Conservation (phyloP, 2,113 vertebrate species). For the Pithys albifrons region DNA sequence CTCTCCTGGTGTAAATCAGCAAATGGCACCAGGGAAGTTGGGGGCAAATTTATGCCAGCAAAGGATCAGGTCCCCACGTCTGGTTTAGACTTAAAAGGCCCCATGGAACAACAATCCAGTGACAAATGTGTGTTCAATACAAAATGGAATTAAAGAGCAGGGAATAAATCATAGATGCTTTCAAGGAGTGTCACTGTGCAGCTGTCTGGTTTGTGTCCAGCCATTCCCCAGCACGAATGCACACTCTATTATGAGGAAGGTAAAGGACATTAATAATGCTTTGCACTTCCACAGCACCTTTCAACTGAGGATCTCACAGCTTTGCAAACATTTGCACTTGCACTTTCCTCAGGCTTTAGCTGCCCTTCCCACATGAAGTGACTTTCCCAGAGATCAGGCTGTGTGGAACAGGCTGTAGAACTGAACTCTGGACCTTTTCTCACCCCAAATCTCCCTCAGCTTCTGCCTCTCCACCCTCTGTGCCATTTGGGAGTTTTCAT, state of each 20-base stretch:
- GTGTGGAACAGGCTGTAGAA: neutral
- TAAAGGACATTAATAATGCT: constrained; percentile 65
- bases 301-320: constrained; percentile 65
- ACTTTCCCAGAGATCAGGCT: neutral
- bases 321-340: constrained; percentile 50
- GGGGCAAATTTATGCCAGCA: neutral
- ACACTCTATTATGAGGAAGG: constrained; percentile 36
- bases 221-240: constrained; percentile 48
- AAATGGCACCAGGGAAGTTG: neutral
- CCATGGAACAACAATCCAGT: constrained; percentile 9
- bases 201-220: constrained; percentile 70
- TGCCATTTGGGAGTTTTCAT: neutral
- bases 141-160: constrained; percentile 68
- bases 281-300: constrained; percentile 63
- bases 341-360: neutral
- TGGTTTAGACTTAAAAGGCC: constrained; percentile 44
- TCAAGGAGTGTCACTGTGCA: constrained; percentile 67
- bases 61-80: neutral
- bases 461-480: neutral
- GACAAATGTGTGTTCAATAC: constrained; percentile 63
- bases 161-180: constrained; percentile 70
- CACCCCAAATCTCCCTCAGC: neutral
- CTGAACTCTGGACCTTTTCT: neutral
- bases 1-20: constrained; percentile 33
- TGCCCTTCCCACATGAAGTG: neutral